phyloP scores from a whole-genome alignment of 2,888 invertebrate genomes.

The Apodemia mormo region DNA sequence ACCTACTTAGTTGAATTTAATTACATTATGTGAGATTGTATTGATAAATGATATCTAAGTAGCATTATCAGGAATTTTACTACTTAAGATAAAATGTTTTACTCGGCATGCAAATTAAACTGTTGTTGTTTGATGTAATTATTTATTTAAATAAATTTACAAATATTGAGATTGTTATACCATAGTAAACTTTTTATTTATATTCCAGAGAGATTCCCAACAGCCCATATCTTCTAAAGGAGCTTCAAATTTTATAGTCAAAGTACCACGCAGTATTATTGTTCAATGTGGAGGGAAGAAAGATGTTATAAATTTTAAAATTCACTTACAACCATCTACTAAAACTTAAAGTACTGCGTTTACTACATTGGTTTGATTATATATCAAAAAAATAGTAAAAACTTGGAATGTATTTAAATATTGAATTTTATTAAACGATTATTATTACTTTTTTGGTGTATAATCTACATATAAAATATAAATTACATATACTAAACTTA shows the following conservation, averaged over 20 bases:
- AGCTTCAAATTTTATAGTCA: conserved; percentile 47
- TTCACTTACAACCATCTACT: conserved; percentile 46
- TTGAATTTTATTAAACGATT: conserved; percentile 8
- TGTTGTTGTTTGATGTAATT: neutral
- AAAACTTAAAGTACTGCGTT: conserved; percentile 37
- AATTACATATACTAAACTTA: conserved; percentile 66
- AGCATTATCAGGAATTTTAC: neutral
- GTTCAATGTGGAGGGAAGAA: conserved; percentile 50
- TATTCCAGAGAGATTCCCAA: conserved; percentile 38
- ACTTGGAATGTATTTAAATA: conserved; percentile 2
- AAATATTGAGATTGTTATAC: conserved; percentile 6
- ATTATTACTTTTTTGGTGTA: conserved; percentile 53
- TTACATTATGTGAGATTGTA: neutral
- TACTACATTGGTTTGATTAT: conserved; percentile 4
- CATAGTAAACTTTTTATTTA: conserved; percentile 11
- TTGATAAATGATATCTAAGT: neutral
- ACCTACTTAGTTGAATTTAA: conserved; percentile 25
- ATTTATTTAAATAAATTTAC: conserved; percentile 14
- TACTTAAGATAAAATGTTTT: neutral
- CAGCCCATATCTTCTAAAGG: conserved; percentile 26
- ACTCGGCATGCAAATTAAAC: neutral
- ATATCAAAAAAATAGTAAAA: neutral
- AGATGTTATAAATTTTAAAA: conserved; percentile 52
- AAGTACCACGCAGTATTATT: conserved; percentile 53
- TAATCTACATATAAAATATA: conserved; percentile 73